Percentiles rank a stretch among this genome's conserved stretches.
These are phyloP conservation scores for Drosophila trichaetosa DNA, from an alignment of 2,888 invertebrate genomes.

Conservation along the genomic window DNA sequence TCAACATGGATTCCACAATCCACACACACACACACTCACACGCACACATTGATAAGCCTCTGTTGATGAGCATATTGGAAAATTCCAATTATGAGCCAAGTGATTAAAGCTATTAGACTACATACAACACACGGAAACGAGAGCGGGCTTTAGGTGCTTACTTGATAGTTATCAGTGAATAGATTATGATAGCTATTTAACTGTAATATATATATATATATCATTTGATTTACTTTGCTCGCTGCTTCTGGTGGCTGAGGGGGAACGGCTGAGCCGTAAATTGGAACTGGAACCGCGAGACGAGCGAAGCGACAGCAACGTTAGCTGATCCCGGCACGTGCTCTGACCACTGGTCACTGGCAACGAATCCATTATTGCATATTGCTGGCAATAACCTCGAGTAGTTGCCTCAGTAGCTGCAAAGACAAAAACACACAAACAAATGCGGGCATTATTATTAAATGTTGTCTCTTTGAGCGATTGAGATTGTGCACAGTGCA, in stretches of 20 bases:
- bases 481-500: constrained; percentile 26
- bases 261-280: constrained; percentile 83
- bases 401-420: constrained; percentile 56
- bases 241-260: constrained; percentile 81
- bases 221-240: constrained; percentile 82
- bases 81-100: constrained; percentile 37
- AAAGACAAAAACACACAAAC: constrained; percentile 34
- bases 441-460: constrained; percentile 5
- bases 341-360: constrained; percentile 44
- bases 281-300: constrained; percentile 69
- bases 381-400: constrained; percentile 45
- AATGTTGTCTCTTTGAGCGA: constrained; percentile 50
- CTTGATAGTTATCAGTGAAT: constrained; percentile 14
- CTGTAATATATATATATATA: background rate
- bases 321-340: constrained; percentile 65
- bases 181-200: constrained; percentile 4
- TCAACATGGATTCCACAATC: constrained; percentile 20
- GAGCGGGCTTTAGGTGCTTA: constrained; percentile 16
- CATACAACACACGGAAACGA: background rate
- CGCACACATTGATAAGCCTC: constrained; percentile 33
- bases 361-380: constrained; percentile 70
- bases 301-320: constrained; percentile 61
- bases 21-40: background rate
- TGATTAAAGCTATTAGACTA: constrained; percentile 37
- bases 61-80: constrained; percentile 28